Percentiles rank a stretch among this genome's conserved stretches.
Evolutionary conservation across 2,113 vertebrate species (phyloP).

Genomic region (Pleuronectes platessa): DNA sequence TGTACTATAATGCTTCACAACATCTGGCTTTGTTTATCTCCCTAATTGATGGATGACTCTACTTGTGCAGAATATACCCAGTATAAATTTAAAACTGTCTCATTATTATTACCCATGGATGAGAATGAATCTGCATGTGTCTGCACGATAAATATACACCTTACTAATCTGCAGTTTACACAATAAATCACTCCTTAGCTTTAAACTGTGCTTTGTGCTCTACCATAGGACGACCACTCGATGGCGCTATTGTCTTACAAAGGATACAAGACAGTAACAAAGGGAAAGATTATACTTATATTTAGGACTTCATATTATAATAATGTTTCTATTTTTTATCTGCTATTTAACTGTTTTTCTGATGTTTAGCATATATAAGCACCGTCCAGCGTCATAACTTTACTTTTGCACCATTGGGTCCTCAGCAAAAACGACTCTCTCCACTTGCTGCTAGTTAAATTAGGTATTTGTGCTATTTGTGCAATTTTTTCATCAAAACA

Average conservation of each 20-base stretch:
- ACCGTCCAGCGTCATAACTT: background rate
- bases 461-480: background rate
- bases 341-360: background rate
- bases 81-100: slow-evolving; percentile 4
- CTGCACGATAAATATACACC: slow-evolving; percentile 16
- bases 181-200: background rate
- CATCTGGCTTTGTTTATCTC: slow-evolving; percentile 45
- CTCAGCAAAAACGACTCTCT: background rate
- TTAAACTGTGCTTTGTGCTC: background rate
- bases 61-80: slow-evolving; percentile 17
- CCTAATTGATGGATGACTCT: slow-evolving; percentile 25
- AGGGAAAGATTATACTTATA: background rate
- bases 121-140: slow-evolving; percentile 10
- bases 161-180: background rate
- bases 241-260: slow-evolving; percentile 56
- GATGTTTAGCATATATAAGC: background rate
- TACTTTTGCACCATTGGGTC: background rate
- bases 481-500: background rate
- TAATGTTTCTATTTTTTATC: background rate
- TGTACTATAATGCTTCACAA: slow-evolving; percentile 9
- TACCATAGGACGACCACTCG: slow-evolving; percentile 33
- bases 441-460: background rate
- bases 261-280: background rate
- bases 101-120: background rate
- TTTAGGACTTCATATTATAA: background rate